Evolutionary conservation across 2,113 vertebrate species (phyloP).

Genomic region (Thamnophis sirtalis): DNA sequence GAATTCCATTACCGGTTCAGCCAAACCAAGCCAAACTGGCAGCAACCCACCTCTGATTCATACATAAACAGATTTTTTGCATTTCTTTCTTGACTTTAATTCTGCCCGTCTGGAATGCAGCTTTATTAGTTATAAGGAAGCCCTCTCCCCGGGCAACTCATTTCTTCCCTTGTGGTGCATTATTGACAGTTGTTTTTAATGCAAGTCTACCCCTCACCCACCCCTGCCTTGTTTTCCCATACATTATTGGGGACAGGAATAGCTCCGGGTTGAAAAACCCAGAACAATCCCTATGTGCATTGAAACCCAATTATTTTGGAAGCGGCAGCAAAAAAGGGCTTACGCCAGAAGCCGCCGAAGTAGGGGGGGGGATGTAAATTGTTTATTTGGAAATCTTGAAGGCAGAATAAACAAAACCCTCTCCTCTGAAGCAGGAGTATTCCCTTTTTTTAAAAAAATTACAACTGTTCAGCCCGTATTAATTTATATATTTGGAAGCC

Average conservation of each 20-base stretch:
- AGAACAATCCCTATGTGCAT: not conserved
- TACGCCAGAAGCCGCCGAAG: not conserved
- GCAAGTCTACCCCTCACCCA: not conserved
- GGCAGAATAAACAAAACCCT: not conserved
- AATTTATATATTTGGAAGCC: not conserved
- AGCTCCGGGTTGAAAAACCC: not conserved
- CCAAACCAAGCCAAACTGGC: too few relatives aligned
- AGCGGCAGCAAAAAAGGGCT: constrained; percentile 1
- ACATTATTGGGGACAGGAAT: not conserved
- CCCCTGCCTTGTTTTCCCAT: not conserved
- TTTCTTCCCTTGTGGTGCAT: not conserved
- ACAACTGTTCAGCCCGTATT: not conserved
- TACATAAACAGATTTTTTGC: not conserved
- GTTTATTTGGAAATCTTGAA: not conserved
- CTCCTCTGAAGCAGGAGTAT: not conserved
- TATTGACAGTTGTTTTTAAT: not conserved
- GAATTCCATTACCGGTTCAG: too few relatives aligned
- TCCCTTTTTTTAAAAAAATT: not conserved
- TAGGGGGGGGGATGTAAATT: too few relatives aligned
- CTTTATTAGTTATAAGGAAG: not conserved
- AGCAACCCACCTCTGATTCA: too few relatives aligned
- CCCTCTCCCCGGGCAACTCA: not conserved
- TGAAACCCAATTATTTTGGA: not conserved
- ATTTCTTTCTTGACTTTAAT: not conserved
- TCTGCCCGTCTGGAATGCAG: not conserved